A percentile compares a stretch with the other conserved stretches of the same genome.
phyloP scores from a whole-genome alignment of 1,140 invertebrate genomes.

The Drosophila kanapiae region DNA sequence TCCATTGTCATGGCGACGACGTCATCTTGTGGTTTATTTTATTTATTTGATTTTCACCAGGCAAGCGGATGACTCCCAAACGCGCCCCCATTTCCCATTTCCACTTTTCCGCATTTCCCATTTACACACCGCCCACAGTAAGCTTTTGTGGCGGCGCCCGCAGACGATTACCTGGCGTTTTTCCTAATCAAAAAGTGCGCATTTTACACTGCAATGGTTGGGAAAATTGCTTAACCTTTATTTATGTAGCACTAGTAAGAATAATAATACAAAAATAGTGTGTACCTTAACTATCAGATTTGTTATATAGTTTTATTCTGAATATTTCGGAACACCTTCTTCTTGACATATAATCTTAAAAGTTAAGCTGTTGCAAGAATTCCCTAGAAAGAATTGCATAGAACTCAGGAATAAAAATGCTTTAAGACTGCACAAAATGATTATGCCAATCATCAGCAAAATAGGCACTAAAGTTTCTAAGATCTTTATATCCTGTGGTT shows the following conservation, averaged over 20 bases:
- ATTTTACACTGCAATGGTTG: constrained; percentile 35
- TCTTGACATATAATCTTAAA: background rate
- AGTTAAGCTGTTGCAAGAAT: background rate
- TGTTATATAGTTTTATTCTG: too few species aligned
- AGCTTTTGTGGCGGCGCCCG: constrained; percentile 66
- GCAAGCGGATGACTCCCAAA: constrained; percentile 3
- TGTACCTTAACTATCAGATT: too few species aligned
- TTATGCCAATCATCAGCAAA: too few species aligned
- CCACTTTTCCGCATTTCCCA: background rate
- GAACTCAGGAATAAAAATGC: background rate
- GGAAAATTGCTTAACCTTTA: background rate
- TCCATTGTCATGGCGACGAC: constrained; percentile 75
- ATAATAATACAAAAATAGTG: too few species aligned
- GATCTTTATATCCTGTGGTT: background rate
- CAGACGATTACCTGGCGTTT: constrained; percentile 72
- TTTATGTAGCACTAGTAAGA: background rate
- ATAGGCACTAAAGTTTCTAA: background rate
- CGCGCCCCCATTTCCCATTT: background rate
- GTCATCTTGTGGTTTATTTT: constrained; percentile 82
- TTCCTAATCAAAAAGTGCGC: constrained; percentile 73
- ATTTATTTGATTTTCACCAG: constrained; percentile 78
- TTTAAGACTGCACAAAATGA: too few species aligned
- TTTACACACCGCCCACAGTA: constrained; percentile 9
- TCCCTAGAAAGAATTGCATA: background rate
- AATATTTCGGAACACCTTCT: too few species aligned